Percentiles rank a stretch among this genome's conserved stretches.
Conservation (phyloP, 2,113 vertebrate genomes). For the Athene cunicularia region DNA sequence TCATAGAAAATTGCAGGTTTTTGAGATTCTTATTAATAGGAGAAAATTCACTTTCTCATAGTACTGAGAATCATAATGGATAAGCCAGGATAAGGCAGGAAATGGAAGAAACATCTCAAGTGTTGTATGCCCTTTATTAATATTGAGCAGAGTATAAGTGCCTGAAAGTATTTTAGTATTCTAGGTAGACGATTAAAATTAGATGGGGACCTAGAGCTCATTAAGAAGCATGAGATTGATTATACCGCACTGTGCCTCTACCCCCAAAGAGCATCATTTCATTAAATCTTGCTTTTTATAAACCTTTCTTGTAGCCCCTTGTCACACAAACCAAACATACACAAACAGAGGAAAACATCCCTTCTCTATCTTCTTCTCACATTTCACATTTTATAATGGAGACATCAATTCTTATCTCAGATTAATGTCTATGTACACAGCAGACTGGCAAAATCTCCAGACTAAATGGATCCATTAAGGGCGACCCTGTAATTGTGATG, state of each 20-base stretch:
- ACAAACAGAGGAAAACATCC: not conserved
- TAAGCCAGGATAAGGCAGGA: not conserved
- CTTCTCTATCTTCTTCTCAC: not conserved
- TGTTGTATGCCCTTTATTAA: conserved; percentile 24
- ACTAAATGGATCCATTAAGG: conserved; percentile 50
- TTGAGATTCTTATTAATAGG: not conserved
- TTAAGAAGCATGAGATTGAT: conserved; percentile 50
- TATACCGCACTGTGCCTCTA: not conserved
- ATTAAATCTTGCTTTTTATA: conserved; percentile 18
- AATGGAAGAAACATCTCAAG: not conserved
- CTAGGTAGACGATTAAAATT: conserved; percentile 46
- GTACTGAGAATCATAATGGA: not conserved
- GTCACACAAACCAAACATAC: not conserved
- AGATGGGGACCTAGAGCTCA: conserved; percentile 13
- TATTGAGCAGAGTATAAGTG: conserved; percentile 12
- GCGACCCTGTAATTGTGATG: not conserved
- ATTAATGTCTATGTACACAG: not conserved
- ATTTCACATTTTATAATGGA: conserved; percentile 27
- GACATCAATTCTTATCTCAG: conserved; percentile 4
- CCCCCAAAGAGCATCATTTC: not conserved
- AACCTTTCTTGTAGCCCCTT: not conserved
- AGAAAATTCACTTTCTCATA: not conserved
- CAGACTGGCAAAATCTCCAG: not conserved
- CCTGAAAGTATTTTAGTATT: conserved; percentile 31
- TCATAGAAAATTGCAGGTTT: not conserved